Evolutionary conservation across 2,113 vertebrate genomes (phyloP).

Genomic region (Cryptoleucopteryx plumbea): DNA sequence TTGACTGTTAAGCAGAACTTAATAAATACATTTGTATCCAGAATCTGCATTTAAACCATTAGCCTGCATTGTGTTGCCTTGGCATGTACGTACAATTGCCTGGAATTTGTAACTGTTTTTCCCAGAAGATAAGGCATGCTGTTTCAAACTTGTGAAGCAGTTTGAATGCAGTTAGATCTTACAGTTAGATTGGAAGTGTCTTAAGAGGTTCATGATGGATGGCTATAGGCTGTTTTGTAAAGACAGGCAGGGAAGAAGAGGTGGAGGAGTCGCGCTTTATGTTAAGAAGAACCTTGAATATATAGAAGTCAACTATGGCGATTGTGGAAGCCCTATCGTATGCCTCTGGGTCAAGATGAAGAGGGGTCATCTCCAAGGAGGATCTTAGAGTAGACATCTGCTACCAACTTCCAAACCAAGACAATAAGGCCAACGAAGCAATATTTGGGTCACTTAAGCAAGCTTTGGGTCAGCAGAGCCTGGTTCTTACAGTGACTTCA

Average conservation of each 20-base stretch:
- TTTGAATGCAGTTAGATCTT: background rate
- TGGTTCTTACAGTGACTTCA: background rate
- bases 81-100: background rate
- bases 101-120: background rate
- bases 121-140: background rate
- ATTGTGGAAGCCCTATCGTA: background rate
- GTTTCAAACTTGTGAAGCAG: background rate
- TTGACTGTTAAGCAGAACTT: background rate
- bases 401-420: background rate
- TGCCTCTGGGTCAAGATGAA: background rate
- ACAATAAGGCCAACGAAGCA: fast-evolving
- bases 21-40: background rate
- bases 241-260: background rate
- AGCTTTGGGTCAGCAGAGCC: background rate
- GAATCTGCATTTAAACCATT: background rate
- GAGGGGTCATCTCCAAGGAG: background rate
- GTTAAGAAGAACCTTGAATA: background rate
- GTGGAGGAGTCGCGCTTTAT: fast-evolving
- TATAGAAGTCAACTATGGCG: background rate
- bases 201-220: background rate
- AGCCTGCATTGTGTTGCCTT: background rate
- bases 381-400: background rate
- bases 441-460: background rate
- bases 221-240: background rate
- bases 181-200: background rate